phyloP scores from a whole-genome alignment of 1,140 invertebrate genomes.

The Palaemon carinicauda region DNA sequence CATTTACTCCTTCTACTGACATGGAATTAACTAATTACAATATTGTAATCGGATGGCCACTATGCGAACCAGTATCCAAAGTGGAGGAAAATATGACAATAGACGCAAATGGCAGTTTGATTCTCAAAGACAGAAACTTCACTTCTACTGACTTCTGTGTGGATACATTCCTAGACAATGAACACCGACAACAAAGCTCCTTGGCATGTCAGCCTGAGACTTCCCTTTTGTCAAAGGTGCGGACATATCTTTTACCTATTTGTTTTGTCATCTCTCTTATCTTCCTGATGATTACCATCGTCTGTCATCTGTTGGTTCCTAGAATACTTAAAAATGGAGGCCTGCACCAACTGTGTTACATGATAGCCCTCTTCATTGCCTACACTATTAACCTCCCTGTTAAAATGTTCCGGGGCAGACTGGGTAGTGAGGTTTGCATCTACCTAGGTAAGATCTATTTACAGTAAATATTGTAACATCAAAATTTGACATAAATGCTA shows the following conservation, averaged over 20 bases:
- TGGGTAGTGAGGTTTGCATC: no score
- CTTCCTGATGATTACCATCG: not conserved
- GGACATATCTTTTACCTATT: not conserved
- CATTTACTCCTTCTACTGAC: not conserved
- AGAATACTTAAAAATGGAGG: not conserved
- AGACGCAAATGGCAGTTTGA: not conserved
- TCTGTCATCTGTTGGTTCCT: not conserved
- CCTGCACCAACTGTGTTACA: not conserved
- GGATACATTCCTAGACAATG: not conserved
- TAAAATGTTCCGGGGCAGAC: no score
- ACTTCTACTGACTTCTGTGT: not conserved
- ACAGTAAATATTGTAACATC: no score
- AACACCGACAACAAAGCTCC: not conserved
- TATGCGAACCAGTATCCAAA: not conserved
- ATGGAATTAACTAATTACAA: not conserved
- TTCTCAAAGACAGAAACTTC: not conserved
- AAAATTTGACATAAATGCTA: no score
- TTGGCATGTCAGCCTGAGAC: not conserved
- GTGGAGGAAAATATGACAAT: not conserved
- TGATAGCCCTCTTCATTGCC: not conserved
- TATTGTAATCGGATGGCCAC: not conserved
- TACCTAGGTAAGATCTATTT: no score
- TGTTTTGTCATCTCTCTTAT: not conserved
- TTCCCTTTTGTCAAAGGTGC: not conserved
- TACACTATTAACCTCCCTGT: no score